These are phyloP conservation scores for Liopterus haemorrhoidalis DNA, from an alignment of 2,888 invertebrate species.

Conservation along the genomic window DNA sequence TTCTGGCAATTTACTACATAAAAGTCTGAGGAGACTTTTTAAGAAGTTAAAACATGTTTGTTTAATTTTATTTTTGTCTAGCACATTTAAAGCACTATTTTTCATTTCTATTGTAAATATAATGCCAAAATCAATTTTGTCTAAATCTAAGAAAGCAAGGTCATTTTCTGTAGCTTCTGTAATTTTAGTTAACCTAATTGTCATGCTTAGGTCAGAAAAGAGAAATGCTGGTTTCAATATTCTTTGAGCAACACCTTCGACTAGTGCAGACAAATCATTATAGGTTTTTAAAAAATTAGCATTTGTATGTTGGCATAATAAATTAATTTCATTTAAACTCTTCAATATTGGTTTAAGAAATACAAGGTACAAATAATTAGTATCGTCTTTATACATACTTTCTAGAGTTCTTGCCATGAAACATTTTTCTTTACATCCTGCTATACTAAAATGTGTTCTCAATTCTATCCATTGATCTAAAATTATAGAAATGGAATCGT, in stretches of 20 bases:
- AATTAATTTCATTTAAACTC: slow-evolving; percentile 25
- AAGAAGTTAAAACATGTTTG: slow-evolving; percentile 3
- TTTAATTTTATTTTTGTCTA: background rate
- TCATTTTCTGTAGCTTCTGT: slow-evolving; percentile 3
- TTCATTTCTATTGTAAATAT: background rate
- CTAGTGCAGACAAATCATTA: slow-evolving; percentile 19
- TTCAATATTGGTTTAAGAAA: slow-evolving; percentile 30
- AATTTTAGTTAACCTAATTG: background rate
- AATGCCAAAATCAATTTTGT: slow-evolving; percentile 3
- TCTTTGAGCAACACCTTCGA: slow-evolving; percentile 18
- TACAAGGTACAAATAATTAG: slow-evolving; percentile 28
- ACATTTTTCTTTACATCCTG: slow-evolving; percentile 24
- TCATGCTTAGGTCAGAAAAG: background rate
- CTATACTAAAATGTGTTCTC: slow-evolving; percentile 27
- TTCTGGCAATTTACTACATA: slow-evolving; percentile 1
- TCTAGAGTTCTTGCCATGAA: slow-evolving; percentile 26
- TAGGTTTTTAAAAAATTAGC: slow-evolving; percentile 26
- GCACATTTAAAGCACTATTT: background rate
- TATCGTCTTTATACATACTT: slow-evolving; percentile 28
- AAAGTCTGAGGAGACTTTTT: background rate
- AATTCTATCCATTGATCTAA: slow-evolving; percentile 33
- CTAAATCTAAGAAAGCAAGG: background rate
- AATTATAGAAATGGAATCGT: slow-evolving; percentile 28
- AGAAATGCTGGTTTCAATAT: slow-evolving; percentile 22
- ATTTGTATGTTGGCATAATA: slow-evolving; percentile 27